Conservation (phyloP, 2,797 vertebrate genomes). For the Melopsittacus undulatus region DNA sequence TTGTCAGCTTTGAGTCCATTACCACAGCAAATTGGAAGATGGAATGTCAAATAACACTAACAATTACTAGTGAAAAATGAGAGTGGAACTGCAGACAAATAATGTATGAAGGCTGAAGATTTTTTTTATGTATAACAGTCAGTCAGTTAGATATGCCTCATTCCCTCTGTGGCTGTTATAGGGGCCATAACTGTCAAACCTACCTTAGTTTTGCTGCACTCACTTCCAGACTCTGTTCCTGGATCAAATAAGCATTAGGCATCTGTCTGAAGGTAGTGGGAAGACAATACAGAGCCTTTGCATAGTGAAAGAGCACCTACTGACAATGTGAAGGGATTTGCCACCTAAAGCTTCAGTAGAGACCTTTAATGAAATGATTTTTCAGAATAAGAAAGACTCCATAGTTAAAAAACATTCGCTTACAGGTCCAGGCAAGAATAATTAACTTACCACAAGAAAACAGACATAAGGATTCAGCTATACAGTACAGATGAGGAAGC, state of each 20-base stretch:
- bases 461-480: neutral
- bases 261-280: neutral
- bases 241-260: neutral
- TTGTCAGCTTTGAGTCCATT: constrained; percentile 68
- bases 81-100: constrained; percentile 61
- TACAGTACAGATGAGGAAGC: neutral
- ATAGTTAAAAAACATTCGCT: neutral
- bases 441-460: neutral
- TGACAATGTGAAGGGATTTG: neutral
- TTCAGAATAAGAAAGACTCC: neutral
- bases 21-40: constrained; percentile 62
- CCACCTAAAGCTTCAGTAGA: neutral
- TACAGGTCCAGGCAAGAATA: neutral
- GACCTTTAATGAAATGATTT: neutral
- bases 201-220: neutral
- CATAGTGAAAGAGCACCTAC: neutral
- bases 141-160: constrained; percentile 42
- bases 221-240: neutral
- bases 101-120: constrained; percentile 44
- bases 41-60: constrained; percentile 63
- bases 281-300: neutral
- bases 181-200: constrained; percentile 16
- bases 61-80: constrained; percentile 64
- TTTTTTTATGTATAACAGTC: constrained; percentile 60
- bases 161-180: constrained; percentile 32